Base-by-base conservation (phyloP, 2,888 invertebrate genomes). In the Tillus elongatus region DNA sequence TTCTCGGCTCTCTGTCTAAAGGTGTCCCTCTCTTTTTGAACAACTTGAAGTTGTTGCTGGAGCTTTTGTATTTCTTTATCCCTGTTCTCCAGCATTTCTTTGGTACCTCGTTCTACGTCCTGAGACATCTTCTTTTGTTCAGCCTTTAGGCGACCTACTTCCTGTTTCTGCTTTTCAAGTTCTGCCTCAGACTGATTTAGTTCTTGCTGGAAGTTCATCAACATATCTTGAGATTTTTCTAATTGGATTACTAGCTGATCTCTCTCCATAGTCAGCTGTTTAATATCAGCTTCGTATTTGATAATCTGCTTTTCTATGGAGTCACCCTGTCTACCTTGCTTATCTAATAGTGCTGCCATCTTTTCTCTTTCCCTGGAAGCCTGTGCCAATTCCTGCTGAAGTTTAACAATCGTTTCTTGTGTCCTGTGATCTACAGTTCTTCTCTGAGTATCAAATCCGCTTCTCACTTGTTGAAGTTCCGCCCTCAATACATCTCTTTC, bases 131-230 rank as follows among this genome's bases (percentile, higher is more conserved):
- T 77, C 53, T 81, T 74, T 51, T 82, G 77, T 44, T 82, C 78
- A 50, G 74, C 73, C 58, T 79, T 85, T 50, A 88, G 62, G 52
- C 82, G 74, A 34, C 80, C 77, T 1, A 83, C 77, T 64, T 89
- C 89, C 47, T 82, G 81, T 39, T 82, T 77, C 52, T 85, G 83
- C 56, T 82, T 78, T 56, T 87, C 86, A 43, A 87, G 65, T 59
- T 87, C 89, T 29, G 79, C 73, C 65, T 89, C 90, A 49, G 85
- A 82, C 47, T 82, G 77, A 48, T 86, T 87, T 34, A 91, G 63
- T 59, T 91, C 90, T 60, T 89, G 82, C 62, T 90, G 91, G 83
- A 91, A 90, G 65, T 89, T 89, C 65, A 90, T 82, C 40, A 92
- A 68, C 79, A 91, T 89, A 51, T 90, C 89, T 62, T 91, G 91